phyloP scores from a whole-genome alignment of 2,888 invertebrate species.

The Campopleginae sp. region DNA sequence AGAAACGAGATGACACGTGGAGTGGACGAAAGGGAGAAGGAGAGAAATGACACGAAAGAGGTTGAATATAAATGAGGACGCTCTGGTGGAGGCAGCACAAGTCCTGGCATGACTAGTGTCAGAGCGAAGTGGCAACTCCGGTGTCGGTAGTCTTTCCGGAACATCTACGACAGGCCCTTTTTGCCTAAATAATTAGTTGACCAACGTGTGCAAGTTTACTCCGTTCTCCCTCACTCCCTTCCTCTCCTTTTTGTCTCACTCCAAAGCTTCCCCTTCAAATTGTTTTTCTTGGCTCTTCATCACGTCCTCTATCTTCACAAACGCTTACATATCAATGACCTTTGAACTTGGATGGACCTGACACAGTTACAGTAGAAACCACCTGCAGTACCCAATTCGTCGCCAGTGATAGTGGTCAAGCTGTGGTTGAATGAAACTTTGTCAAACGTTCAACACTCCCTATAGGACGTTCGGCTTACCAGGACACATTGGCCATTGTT shows the following conservation, averaged over 20 bases:
- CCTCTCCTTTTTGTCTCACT: neutral
- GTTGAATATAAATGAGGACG: conserved; percentile 44
- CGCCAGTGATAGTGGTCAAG: conserved; percentile 20
- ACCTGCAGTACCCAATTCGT: neutral
- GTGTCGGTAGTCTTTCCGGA: conserved; percentile 25
- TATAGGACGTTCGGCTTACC: conserved; percentile 5
- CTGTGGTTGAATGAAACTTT: conserved; percentile 56
- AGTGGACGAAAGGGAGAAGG: neutral
- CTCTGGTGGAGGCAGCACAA: conserved; percentile 12
- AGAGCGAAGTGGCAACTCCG: conserved; percentile 17
- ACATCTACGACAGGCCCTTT: conserved; percentile 16
- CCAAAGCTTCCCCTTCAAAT: conserved; percentile 6
- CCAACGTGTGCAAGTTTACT: conserved; percentile 22
- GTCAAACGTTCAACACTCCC: conserved; percentile 48
- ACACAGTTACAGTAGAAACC: conserved; percentile 10
- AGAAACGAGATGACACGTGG: neutral
- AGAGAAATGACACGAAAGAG: conserved; percentile 32
- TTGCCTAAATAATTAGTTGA: conserved; percentile 51
- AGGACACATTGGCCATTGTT: conserved; percentile 27
- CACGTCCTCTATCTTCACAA: neutral
- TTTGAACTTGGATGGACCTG: conserved; percentile 11
- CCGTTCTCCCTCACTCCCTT: neutral
- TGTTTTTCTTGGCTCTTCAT: conserved; percentile 8
- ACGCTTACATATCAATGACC: conserved; percentile 11
- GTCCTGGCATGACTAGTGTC: conserved; percentile 14